phyloP scores from a whole-genome alignment of 2,113 vertebrate genomes.

The Progne subis region DNA sequence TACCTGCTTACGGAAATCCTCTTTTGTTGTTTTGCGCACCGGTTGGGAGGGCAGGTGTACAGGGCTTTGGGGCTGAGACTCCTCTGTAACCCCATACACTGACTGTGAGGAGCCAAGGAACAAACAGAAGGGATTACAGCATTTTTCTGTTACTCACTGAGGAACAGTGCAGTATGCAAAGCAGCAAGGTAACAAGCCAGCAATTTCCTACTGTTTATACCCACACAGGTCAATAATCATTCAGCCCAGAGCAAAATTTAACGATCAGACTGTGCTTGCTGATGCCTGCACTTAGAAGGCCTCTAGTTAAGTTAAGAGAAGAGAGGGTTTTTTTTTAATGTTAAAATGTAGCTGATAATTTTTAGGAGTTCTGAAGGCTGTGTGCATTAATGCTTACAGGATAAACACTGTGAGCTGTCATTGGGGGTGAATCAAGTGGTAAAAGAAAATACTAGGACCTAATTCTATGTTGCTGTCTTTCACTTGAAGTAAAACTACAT shows the following conservation, averaged over 20 bases:
- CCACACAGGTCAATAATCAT: conserved; percentile 16
- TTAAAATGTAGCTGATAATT: not conserved
- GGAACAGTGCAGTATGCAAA: not conserved
- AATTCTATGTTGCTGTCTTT: not conserved
- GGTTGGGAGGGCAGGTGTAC: conserved; percentile 85
- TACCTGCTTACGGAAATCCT: conserved; percentile 91
- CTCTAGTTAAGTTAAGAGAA: not conserved
- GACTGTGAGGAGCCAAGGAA: conserved; percentile 75
- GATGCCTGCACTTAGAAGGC: not conserved
- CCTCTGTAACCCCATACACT: conserved; percentile 90
- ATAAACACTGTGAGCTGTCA: not conserved
- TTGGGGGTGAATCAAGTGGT: not conserved
- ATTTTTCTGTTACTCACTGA: not conserved
- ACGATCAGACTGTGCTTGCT: not conserved
- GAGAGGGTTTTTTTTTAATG: not conserved
- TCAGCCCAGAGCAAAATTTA: not conserved
- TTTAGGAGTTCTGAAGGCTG: not conserved
- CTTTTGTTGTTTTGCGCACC: conserved; percentile 86
- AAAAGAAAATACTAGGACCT: not conserved
- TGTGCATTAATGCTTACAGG: not conserved
- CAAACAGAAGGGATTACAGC: not conserved
- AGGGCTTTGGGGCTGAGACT: conserved; percentile 88
- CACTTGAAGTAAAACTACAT: not conserved
- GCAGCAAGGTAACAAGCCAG: not conserved
- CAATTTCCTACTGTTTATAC: not conserved